Percentiles rank a stretch among this genome's conserved stretches.
Conservation (phyloP, 1,140 invertebrate genomes). For the Eriocheir sinensis region DNA sequence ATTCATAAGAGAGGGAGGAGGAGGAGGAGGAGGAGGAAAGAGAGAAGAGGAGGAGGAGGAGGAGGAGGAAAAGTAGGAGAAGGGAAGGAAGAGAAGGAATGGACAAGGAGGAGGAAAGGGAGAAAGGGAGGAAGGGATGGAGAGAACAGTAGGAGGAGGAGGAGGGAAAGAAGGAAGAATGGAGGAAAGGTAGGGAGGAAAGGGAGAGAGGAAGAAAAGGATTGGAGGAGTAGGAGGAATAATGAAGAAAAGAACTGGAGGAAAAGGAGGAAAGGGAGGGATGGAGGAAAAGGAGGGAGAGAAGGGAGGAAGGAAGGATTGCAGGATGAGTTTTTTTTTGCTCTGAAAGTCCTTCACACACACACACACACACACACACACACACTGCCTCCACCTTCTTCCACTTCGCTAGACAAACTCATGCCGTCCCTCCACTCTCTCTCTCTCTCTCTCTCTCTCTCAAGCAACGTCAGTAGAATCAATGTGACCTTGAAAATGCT, state of each 20-base stretch:
- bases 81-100: background rate
- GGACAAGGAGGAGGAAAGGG: no score
- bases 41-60: slow-evolving; percentile 6
- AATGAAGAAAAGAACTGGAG: background rate
- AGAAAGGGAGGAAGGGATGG: background rate
- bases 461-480: background rate
- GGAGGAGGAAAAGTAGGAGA: background rate
- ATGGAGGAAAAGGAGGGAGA: background rate
- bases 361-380: background rate
- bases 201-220: background rate
- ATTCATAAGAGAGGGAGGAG: background rate
- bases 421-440: background rate
- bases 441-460: slow-evolving; percentile 49
- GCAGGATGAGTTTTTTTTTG: no score
- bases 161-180: background rate
- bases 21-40: background rate
- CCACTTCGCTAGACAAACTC: background rate
- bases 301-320: no score
- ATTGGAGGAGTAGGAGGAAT: background rate
- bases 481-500: background rate
- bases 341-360: background rate
- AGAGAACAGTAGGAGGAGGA: background rate
- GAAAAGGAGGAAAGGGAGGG: background rate
- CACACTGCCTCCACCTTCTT: background rate
- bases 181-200: slow-evolving; percentile 12